Evolutionary conservation across 1,140 invertebrate species (phyloP), one percentile per base, ranked within the genome.

Genomic region (Camponotus vicinus): DNA sequence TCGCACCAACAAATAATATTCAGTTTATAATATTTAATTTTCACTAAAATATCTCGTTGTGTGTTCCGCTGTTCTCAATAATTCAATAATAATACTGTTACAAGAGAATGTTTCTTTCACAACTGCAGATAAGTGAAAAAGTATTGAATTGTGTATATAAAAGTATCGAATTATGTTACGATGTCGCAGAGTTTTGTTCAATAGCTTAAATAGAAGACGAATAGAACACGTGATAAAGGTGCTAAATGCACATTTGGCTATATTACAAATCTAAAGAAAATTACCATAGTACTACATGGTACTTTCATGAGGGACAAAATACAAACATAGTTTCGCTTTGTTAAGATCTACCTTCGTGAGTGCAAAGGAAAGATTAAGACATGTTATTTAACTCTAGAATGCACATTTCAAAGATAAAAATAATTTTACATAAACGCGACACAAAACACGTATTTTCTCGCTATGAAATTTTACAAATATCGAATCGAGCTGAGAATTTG

Each of bases 1-100:
- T 91, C 86, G 85, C 91, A 91, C 87, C 90, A 92, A 91, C 90
- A 91, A 91, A 86, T 71, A 71, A 80, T 89, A 85, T 84, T 88
- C 27, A 27, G 27, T 27, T 27, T 27, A 27, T 27, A 27, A 27
- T 27, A 27, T 27, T 27, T 27, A 27, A 79, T 79, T 87, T 57
- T 84, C 42, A 70, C 76, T 89, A 82, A 90, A 89, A 90, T 92
- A 37, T 89, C 59, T 85, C 42, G 40, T 89, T 27, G 37, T 89
- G 32, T 32, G 5, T 59, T 82, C 69, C 57, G 49, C 49, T 89
- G 42, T 88, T 61, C 61, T 79, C 45, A 69, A 77, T 70, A 63
- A 9, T n/a, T 88, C 37, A 1, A 67, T 85, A 90, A 90, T 85
- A 90, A 90, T 85, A 89, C 76, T 89, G 85, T 27, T 85, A 86